Evolutionary conservation across 2,888 invertebrate species (phyloP), one percentile per base, ranked within the genome.

Genomic region (Carpatolechia fugitivella): DNA sequence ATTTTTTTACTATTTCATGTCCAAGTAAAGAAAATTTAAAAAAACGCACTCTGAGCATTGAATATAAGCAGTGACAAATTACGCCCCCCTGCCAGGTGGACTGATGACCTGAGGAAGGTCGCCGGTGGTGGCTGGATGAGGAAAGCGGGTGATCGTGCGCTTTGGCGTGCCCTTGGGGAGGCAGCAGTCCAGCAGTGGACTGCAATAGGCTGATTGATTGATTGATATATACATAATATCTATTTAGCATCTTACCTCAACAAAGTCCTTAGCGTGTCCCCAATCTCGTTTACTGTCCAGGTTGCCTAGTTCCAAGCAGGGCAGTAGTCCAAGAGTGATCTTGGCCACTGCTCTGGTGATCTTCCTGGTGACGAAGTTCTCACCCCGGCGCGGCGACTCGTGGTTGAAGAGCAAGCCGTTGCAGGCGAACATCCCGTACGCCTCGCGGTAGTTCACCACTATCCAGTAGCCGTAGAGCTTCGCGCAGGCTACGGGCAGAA

Each of bases 291-390:
- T 95, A 13, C 99, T 96, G 81, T 99, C 98, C 71, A 99, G 87
- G 80, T 98, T 98, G 14, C 99, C 99, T 56, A 99, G 90, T 78
- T 98, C 98, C 53, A 99, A 85, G 59, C 88, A 92, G 58, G 97
- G 94, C 80, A 97, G 93, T 58, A 97, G 93, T 0, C 98, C 97
- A 7, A 98, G 91, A 55, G 93, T 92, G 67, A 99, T 99, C 91
- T 99, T 99, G 7, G 99, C 98, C 18, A 99, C 99, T 1, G 97
- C 97, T 36, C 99, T 92, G 0, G 99, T 99, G 60, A 99, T 98
- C 90, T 99, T 99, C 62, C 99, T 92, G 0, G 99, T 99, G 6
- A 99, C 99, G 89, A 99, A 99, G 75, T 97, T 99, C 88, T 99
- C 99, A 10, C 99, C 98, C 63, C 99, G 90, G 52, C 98, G 90